Percentiles rank a stretch among this genome's conserved stretches.
Evolutionary conservation across 1,140 invertebrate genomes (phyloP).

Genomic region (Octopus bimaculoides): DNA sequence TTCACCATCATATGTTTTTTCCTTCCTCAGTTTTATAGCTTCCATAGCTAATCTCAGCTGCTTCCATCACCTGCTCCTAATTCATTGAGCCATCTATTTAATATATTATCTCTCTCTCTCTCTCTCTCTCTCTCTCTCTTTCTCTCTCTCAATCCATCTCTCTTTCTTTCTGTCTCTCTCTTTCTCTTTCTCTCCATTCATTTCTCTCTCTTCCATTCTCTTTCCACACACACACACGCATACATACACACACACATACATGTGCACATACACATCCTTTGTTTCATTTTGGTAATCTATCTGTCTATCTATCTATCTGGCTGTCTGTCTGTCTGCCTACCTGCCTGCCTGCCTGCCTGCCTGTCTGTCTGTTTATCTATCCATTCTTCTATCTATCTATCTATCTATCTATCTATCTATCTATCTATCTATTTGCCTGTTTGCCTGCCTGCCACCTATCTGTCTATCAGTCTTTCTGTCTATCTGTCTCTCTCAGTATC

Average conservation of each 20-base stretch:
- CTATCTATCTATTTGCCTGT: too few species aligned
- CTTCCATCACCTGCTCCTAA: background rate
- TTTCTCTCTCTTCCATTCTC: background rate
- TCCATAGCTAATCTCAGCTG: background rate
- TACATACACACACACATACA: background rate
- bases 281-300: background rate
- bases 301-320: background rate
- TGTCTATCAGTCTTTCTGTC: too few species aligned
- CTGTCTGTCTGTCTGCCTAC: too few species aligned
- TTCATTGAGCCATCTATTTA: background rate
- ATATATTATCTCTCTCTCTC: background rate
- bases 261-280: background rate
- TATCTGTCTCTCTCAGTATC: too few species aligned
- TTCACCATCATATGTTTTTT: background rate
- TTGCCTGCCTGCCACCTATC: too few species aligned
- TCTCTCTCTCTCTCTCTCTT: background rate
- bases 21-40: background rate
- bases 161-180: background rate
- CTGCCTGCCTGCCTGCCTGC: too few species aligned
- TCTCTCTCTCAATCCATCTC: background rate
- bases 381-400: too few species aligned
- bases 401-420: too few species aligned
- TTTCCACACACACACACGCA: background rate
- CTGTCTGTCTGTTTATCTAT: too few species aligned
- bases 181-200: background rate